Evolutionary conservation across 2,113 vertebrate species (phyloP).

Genomic region (Actenoides lindsayi): DNA sequence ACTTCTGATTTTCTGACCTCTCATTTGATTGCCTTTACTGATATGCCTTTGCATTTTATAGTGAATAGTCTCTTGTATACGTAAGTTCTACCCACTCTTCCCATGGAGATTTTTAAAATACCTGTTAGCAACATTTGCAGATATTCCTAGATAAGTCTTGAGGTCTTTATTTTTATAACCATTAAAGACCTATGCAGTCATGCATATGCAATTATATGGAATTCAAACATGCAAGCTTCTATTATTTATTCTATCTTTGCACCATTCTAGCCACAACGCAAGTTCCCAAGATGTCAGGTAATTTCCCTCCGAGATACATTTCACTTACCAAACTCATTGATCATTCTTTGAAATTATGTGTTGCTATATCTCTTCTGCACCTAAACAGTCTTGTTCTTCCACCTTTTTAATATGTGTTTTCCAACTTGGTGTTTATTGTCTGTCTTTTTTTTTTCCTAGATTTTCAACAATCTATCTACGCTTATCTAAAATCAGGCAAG

Average conservation of each 20-base stretch:
- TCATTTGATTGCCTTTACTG: background rate
- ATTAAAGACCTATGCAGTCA: background rate
- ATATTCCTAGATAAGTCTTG: background rate
- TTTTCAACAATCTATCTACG: background rate
- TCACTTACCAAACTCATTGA: background rate
- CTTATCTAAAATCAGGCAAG: background rate
- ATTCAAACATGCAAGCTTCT: background rate
- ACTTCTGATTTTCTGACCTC: background rate
- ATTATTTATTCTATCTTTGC: background rate
- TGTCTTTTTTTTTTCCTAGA: too few relatives aligned
- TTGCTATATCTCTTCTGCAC: background rate
- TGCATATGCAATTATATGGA: background rate
- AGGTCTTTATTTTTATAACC: background rate
- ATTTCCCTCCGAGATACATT: background rate
- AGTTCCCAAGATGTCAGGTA: background rate
- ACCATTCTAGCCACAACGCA: background rate
- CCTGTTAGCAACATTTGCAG: background rate
- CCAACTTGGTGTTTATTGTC: background rate
- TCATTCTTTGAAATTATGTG: background rate
- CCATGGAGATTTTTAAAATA: background rate
- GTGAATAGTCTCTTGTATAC: background rate
- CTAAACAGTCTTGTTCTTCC: background rate
- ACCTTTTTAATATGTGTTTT: background rate
- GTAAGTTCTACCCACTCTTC: background rate
- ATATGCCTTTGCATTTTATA: background rate